Percentiles rank a stretch among this genome's conserved stretches.
Conservation (phyloP, 2,888 invertebrate genomes). For the Ariolimax columbianus region DNA sequence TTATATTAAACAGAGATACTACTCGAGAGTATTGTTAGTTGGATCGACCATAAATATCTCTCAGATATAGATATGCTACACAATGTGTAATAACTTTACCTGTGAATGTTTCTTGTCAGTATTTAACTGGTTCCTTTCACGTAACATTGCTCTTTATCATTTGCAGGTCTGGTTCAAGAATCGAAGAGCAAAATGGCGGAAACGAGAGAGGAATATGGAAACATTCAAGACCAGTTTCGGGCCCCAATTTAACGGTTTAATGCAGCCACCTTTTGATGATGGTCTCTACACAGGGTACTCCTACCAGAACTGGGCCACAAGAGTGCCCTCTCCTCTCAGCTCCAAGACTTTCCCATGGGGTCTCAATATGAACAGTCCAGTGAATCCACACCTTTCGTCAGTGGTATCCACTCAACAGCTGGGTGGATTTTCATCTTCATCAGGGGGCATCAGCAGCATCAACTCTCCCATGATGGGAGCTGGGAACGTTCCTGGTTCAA, state of each 20-base stretch:
- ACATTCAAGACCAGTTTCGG: constrained; percentile 90
- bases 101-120: no score
- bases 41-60: no score
- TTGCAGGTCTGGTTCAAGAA: constrained; percentile 79
- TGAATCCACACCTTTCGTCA: constrained; percentile 85
- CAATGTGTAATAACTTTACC: no score
- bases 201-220: constrained; percentile 80
- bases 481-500: constrained; percentile 71
- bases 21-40: no score
- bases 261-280: constrained; percentile 94
- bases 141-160: neutral
- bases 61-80: no score
- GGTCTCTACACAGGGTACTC: constrained; percentile 92
- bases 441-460: constrained; percentile 78
- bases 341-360: constrained; percentile 92
- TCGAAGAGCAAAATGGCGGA: constrained; percentile 79
- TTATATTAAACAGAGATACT: no score
- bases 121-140: no score
- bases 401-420: constrained; percentile 73
- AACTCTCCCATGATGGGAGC: constrained; percentile 75
- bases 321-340: constrained; percentile 90
- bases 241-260: constrained; percentile 91
- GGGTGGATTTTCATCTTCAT: constrained; percentile 71
- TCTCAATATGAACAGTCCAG: constrained; percentile 81
- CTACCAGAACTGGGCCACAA: constrained; percentile 97